Evolutionary conservation across 1,140 invertebrate species (phyloP).

Genomic region (Trichonephila clavipes): DNA sequence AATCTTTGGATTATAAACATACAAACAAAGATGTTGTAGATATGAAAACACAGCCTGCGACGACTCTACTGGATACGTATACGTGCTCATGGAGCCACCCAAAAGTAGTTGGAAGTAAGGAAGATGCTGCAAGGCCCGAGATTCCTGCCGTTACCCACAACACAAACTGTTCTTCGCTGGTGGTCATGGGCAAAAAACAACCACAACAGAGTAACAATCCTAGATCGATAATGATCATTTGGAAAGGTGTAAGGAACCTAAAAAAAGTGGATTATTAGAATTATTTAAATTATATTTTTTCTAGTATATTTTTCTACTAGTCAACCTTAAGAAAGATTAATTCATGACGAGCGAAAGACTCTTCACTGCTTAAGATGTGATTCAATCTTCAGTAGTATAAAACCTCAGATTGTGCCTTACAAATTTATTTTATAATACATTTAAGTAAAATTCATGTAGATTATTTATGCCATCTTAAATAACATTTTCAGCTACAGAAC

Average conservation of each 20-base stretch:
- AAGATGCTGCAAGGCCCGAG: neutral
- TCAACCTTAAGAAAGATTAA: too few relatives aligned
- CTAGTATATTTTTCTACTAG: too few relatives aligned
- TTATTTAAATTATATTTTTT: too few relatives aligned
- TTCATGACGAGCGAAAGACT: too few relatives aligned
- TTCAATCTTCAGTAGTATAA: too few relatives aligned
- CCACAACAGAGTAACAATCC: neutral
- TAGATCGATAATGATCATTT: neutral
- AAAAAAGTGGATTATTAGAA: neutral
- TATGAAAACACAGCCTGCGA: neutral
- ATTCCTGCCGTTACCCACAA: neutral
- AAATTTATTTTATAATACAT: too few relatives aligned
- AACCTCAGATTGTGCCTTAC: too few relatives aligned
- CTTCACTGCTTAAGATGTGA: too few relatives aligned
- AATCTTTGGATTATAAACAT: neutral
- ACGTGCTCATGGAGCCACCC: neutral
- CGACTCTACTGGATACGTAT: neutral
- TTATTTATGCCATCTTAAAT: too few relatives aligned
- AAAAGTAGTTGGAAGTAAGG: neutral
- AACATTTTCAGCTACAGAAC: too few relatives aligned
- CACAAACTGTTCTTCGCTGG: neutral
- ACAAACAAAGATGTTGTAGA: neutral
- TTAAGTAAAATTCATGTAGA: too few relatives aligned
- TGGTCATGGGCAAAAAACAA: neutral
- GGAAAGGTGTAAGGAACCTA: neutral